Evolutionary conservation across 2,797 vertebrate genomes (phyloP).

Genomic region (Scolopax bukidnonensis): DNA sequence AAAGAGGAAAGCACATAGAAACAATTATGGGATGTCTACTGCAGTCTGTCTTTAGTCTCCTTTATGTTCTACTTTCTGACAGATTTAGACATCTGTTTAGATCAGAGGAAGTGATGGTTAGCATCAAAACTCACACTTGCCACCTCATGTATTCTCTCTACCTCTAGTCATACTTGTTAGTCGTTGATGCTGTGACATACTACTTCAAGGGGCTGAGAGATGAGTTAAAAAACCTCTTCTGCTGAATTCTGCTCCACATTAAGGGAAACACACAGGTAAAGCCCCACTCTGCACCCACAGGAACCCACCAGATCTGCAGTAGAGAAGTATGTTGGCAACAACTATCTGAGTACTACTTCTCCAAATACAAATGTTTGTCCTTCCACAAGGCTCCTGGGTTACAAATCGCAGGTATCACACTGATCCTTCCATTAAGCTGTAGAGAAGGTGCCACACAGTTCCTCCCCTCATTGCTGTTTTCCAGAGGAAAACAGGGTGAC

Average conservation of each 20-base stretch:
- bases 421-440: background rate
- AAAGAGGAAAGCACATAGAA: background rate
- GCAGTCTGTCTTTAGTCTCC: background rate
- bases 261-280: background rate
- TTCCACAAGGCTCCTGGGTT: background rate
- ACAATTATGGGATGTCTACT: background rate
- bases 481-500: background rate
- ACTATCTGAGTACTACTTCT: background rate
- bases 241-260: background rate
- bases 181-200: background rate
- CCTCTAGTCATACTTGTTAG: background rate
- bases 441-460: background rate
- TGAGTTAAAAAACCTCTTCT: background rate
- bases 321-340: background rate
- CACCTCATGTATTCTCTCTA: background rate
- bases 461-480: background rate
- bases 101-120: background rate
- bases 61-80: background rate
- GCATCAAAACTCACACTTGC: background rate
- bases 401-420: background rate
- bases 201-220: background rate
- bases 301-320: background rate
- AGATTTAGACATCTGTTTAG: background rate
- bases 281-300: background rate
- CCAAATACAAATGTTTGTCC: fast-evolving